These are phyloP conservation scores for Catostylus mosaicus DNA, from an alignment of 30 jellyfish, hydroid and myxozoan species.

Conservation along the genomic window DNA sequence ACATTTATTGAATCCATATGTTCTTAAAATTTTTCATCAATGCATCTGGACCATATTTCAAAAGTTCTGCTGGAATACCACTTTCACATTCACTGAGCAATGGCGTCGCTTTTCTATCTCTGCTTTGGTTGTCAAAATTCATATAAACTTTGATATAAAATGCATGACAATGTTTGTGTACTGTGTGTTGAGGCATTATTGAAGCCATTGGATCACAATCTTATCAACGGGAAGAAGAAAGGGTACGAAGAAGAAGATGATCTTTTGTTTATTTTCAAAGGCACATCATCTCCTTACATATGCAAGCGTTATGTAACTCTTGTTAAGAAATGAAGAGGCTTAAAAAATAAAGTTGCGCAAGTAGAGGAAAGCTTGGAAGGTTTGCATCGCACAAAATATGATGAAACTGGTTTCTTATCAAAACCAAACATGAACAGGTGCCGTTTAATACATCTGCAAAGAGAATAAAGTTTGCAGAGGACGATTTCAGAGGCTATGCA, in stretches of 20 bases:
- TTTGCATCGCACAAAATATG: slow-evolving; percentile 18
- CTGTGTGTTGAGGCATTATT: slow-evolving; percentile 6
- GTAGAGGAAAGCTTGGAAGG: background rate
- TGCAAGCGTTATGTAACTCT: slow-evolving; percentile 28
- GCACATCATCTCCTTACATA: slow-evolving; percentile 15
- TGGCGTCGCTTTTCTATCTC: too few species aligned
- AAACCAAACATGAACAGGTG: slow-evolving; percentile 23
- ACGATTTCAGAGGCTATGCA: background rate
- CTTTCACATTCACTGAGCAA: too few species aligned
- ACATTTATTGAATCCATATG: slow-evolving; percentile 26
- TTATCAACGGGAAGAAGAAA: slow-evolving; percentile 14
- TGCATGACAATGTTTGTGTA: slow-evolving; percentile 1
- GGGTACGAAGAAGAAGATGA: background rate
- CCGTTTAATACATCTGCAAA: slow-evolving; percentile 15
- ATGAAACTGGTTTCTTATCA: slow-evolving; percentile 18
- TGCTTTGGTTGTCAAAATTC: too few species aligned
- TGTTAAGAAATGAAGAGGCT: slow-evolving; percentile 7
- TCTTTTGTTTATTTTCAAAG: slow-evolving; percentile 12
- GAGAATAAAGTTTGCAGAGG: slow-evolving; percentile 12
- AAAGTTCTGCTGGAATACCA: slow-evolving; percentile 4
- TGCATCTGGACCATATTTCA: background rate
- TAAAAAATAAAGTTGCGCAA: background rate
- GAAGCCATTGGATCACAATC: slow-evolving; percentile 23
- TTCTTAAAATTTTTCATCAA: slow-evolving; percentile 10
- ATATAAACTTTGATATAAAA: background rate